Base-by-base conservation (phyloP, 2,888 invertebrate genomes). In the Sesamia inferens region DNA sequence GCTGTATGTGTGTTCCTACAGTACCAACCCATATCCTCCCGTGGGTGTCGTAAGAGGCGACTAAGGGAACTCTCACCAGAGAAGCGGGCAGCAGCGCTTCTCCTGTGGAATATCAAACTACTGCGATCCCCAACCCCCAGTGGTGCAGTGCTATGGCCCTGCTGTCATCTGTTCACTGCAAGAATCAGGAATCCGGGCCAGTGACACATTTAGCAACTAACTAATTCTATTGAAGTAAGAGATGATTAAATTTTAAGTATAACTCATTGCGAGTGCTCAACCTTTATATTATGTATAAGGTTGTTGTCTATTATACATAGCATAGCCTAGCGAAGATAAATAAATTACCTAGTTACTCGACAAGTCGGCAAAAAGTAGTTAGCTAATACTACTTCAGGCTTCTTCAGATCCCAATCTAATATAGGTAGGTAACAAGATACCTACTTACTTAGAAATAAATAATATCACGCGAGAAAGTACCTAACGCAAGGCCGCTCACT, bases 401-500 rank as follows among this genome's bases (percentile, higher is more conserved):
- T 44, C n/a, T 24, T 48, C 22, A 39, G 0, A 62, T n/a, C n/a
- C 5, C 24, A 57, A 74, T n/a, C 47, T 61, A 19, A 51, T 19
- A 19, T 7, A 48, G 48, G 7, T 51, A 55, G 16, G 13, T 47
- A 54, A 2, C 10, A 24, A 42, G 42, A 8, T 42, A 42, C 42
- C 8, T 7, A 57, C 19, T 44, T 54, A 24, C 47, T 22, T 16
- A 39, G 14, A 76, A 59, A 74, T 39, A 39, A 39, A 39, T 39
- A 67, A 58, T 57, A 71, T 72, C 16, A 51, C 61, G 39, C 55
- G 79, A 66, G 73, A 66, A 79, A 72, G 73, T 66, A 39, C 39
- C 39, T 39, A 51, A 72, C n/a, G 61, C 65, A 72, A 71, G 31
- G 65, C 65, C 55, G 16, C 11, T 39, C 55, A 79, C 59, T 71